Evolutionary conservation across 2,113 vertebrate species (phyloP), one percentile per base, ranked within the genome.

Genomic region (Pseudorasbora parva): DNA sequence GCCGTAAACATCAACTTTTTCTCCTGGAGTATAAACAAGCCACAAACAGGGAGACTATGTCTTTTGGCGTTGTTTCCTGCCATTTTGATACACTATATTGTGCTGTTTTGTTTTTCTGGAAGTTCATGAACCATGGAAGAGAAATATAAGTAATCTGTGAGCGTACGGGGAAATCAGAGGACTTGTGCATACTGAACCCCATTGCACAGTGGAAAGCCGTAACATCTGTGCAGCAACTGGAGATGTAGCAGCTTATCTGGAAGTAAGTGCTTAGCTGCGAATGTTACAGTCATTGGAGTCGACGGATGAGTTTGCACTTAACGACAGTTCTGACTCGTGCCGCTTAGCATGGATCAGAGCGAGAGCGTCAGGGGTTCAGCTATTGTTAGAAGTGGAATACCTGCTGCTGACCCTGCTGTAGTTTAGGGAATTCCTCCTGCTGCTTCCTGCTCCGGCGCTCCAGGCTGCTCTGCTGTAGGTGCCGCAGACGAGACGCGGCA

Each of bases 351-450:
- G 51, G 81, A 77, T 51, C 8, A 68, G 49, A 56, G 60, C 37
- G 15, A 47, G 47, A 41, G 64, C 21, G 49, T 47, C 74, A 68
- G 27, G 64, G 64, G 10, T 14, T 23, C 68, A 47, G 86, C 57
- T 47, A 54, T 41, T 60, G 78, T 86, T 83, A 94, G 94, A 94
- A 95, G 91, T 93, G 92, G 88, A 92, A 94, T 95, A 98, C 97
- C 97, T 98, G 97, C 95, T 98, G 97, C 94, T 97, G 97, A 88
- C 97, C 93, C 89, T 91, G 88, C 82, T 96, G 97, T 92, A 96
- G 95, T 91, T 96, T 92, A 88, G 96, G 91, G 92, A 96, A 95
- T 60, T 99, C 97, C 51, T 98, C 95, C 81, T 96, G 94, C 92
- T 97, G 96, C 89, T 96, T 99, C 90, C 95, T 88, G 75, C 93